phyloP scores from a whole-genome alignment of 2,888 invertebrate species.

The Tachystola acroxantha region DNA sequence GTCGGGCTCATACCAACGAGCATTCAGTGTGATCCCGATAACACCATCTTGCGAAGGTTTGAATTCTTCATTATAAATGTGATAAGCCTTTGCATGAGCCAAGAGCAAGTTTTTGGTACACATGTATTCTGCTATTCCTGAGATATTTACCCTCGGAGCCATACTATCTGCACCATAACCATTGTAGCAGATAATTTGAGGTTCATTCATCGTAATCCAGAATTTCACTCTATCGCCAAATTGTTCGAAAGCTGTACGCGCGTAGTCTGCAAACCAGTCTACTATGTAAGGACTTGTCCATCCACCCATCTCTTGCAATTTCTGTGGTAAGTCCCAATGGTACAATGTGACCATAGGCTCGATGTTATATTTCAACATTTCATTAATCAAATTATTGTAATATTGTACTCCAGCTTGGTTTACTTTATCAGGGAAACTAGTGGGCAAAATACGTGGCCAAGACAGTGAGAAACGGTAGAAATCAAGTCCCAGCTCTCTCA shows the following conservation, averaged over 20 bases:
- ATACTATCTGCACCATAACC: slow-evolving; percentile 52
- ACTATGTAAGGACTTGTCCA: slow-evolving; percentile 59
- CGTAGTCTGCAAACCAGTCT: slow-evolving; percentile 65
- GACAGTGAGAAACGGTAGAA: slow-evolving; percentile 78
- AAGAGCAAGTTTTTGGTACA: slow-evolving; percentile 60
- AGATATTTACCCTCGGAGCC: slow-evolving; percentile 40
- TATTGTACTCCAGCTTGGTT: slow-evolving; percentile 64
- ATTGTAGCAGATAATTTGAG: slow-evolving; percentile 39
- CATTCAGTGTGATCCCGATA: slow-evolving; percentile 19
- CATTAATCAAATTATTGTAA: slow-evolving; percentile 58
- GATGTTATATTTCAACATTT: slow-evolving; percentile 79
- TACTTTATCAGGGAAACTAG: slow-evolving; percentile 68
- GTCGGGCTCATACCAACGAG: slow-evolving; percentile 42
- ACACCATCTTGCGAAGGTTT: slow-evolving; percentile 29
- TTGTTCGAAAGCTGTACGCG: slow-evolving; percentile 46
- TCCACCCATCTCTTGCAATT: slow-evolving; percentile 73
- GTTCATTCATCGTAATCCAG: slow-evolving; percentile 80
- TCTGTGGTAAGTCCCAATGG: too few species aligned
- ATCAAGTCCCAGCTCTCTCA: slow-evolving; percentile 60
- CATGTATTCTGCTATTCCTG: slow-evolving; percentile 60
- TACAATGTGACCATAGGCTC: slow-evolving; percentile 76
- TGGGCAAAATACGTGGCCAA: slow-evolving; percentile 81
- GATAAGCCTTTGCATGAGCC: slow-evolving; percentile 73
- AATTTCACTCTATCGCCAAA: slow-evolving; percentile 65
- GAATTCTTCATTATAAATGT: slow-evolving; percentile 46